phyloP scores from a whole-genome alignment of 1,140 invertebrate species.

The Trinorchestia longiramus region DNA sequence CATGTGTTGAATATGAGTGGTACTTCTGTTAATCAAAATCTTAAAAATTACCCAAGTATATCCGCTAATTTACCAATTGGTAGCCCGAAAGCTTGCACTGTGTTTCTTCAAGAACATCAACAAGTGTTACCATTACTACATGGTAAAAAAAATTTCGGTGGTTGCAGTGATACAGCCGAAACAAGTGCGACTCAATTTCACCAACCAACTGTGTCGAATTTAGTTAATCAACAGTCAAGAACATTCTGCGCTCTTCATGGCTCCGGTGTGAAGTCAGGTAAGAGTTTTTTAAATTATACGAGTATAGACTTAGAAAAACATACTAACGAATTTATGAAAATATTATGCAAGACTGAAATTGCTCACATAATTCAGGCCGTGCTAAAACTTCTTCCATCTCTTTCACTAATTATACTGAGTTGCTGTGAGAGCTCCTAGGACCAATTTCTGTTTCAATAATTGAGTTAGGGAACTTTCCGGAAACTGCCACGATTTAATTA shows the following conservation, averaged over 20 bases:
- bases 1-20: not conserved
- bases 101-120: not conserved
- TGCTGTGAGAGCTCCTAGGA: not conserved
- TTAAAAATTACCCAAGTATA: not conserved
- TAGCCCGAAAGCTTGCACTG: not conserved
- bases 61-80: not conserved
- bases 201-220: not conserved
- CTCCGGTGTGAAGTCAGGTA: slow-evolving; percentile 20
- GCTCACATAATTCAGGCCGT: not conserved
- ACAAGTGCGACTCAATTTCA: not conserved
- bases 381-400: not conserved
- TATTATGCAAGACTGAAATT: not conserved
- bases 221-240: not conserved
- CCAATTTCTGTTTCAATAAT: slow-evolving; percentile 43
- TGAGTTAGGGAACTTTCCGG: not conserved
- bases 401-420: slow-evolving; percentile 1
- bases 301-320: not conserved
- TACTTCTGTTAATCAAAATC: not conserved
- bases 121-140: not conserved
- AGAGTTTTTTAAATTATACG: not conserved
- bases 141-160: not conserved
- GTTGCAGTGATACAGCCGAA: not conserved
- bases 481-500: not conserved
- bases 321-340: not conserved
- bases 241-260: slow-evolving; percentile 45